phyloP scores from a whole-genome alignment of 2,888 invertebrate genomes.

The Lithophane ornitopus region DNA sequence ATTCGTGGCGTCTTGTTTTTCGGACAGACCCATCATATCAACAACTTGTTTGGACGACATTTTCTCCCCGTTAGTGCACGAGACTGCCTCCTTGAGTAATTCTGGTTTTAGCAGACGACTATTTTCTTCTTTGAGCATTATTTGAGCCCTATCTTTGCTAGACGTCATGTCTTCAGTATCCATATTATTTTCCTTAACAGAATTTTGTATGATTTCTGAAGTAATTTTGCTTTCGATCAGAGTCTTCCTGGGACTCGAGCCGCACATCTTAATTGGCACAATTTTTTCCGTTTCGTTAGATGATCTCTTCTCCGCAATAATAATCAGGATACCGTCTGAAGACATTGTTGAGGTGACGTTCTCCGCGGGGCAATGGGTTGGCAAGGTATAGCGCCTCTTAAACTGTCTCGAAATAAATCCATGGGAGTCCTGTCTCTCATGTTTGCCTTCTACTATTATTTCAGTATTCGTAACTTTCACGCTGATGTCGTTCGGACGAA shows the following conservation, averaged over 20 bases:
- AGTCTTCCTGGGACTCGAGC: slow-evolving; percentile 50
- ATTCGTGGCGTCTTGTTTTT: slow-evolving; percentile 36
- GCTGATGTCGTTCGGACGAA: slow-evolving; percentile 92
- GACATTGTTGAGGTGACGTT: slow-evolving; percentile 75
- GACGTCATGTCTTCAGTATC: slow-evolving; percentile 43
- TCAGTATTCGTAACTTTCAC: slow-evolving; percentile 92
- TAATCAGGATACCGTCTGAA: slow-evolving; percentile 75
- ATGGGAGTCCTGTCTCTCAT: slow-evolving; percentile 86
- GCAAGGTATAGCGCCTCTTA: slow-evolving; percentile 84
- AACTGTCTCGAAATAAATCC: slow-evolving; percentile 87
- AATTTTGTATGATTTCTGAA: slow-evolving; percentile 52
- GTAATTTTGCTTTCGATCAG: slow-evolving; percentile 45
- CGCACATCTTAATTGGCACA: slow-evolving; percentile 74
- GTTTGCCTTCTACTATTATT: slow-evolving; percentile 91
- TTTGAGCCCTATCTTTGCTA: slow-evolving; percentile 62
- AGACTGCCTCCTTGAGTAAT: slow-evolving; percentile 61
- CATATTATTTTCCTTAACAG: slow-evolving; percentile 53
- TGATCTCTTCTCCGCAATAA: slow-evolving; percentile 69
- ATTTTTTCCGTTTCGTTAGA: slow-evolving; percentile 68
- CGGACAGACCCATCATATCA: slow-evolving; percentile 45
- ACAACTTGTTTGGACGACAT: slow-evolving; percentile 57
- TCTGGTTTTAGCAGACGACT: slow-evolving; percentile 73
- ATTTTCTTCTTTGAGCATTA: slow-evolving; percentile 72
- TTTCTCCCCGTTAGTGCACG: slow-evolving; percentile 56
- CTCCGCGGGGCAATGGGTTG: slow-evolving; percentile 73